Percentiles rank a stretch among this genome's conserved stretches.
phyloP scores from a whole-genome alignment of 2,888 invertebrate genomes.

The Melinopterus prodromus region DNA sequence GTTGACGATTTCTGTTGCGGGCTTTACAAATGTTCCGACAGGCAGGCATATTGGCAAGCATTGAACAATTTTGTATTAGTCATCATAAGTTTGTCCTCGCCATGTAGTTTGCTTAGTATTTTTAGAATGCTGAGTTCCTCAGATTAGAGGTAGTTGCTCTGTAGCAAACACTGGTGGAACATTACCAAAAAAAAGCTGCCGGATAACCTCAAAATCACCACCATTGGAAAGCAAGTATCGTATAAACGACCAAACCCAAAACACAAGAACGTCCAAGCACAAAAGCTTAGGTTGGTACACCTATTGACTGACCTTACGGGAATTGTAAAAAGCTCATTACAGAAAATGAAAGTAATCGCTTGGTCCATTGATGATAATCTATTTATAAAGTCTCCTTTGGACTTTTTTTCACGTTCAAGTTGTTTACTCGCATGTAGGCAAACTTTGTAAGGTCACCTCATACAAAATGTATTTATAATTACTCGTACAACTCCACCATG shows the following conservation, averaged over 20 bases:
- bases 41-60: not conserved
- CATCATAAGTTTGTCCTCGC: not conserved
- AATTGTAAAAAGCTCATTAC: too few relatives aligned
- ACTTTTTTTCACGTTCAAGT: not conserved
- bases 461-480: not conserved
- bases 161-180: not conserved
- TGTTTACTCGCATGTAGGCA: not conserved
- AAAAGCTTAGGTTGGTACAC: too few relatives aligned
- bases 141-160: not conserved
- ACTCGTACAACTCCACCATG: not conserved
- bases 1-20: not conserved
- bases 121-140: not conserved
- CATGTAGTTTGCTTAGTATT: not conserved
- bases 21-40: not conserved
- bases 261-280: too few relatives aligned
- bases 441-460: not conserved
- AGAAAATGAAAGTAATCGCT: too few relatives aligned
- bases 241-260: too few relatives aligned
- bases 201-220: too few relatives aligned
- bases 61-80: not conserved
- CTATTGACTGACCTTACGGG: too few relatives aligned
- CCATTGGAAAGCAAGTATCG: too few relatives aligned
- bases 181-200: too few relatives aligned
- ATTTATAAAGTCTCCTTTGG: too few relatives aligned
- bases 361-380: too few relatives aligned